Evolutionary conservation across 2,797 vertebrate species (phyloP), one percentile per base, ranked within the genome.

Genomic region (Alosa sapidissima): DNA sequence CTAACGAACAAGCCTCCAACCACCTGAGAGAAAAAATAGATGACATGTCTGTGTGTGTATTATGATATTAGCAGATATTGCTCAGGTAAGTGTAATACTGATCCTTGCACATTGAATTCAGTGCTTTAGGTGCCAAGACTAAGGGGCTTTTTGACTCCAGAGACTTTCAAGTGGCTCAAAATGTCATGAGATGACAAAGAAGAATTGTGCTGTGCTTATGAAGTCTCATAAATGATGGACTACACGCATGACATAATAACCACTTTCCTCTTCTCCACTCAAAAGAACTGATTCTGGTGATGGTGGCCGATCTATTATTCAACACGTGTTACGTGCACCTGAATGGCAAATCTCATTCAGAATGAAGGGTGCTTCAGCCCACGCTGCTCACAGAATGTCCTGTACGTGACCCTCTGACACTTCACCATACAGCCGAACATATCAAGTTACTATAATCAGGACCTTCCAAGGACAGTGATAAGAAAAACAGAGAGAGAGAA

Each of bases 281-380:
- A 82, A 58, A 68, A n/a, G 24, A 54, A 82, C 82, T 82, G 4
- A 54, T 33, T 24, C n/a, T 60, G 82, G 41, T 45, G 45, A 82
- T 51, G 41, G 21, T 24, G 47, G 54, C 49, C 45, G 33, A 41
- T 89, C 19, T 45, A 87, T 83, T 85, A 89, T 87, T 84, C 65
- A 89, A 33, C 19, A 47, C 11, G 28, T 52, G 58, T 86, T 81
- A 83, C 68, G 84, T 83, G 24, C 33, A 83, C 83, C 78, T 81
- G 83, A 86, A 85, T 84, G 28, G 21, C 72, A 86, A 21, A 88
- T 85, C 60, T 81, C 62, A 81, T 84, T 81, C 55, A 62, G 55
- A 54, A 85, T 45, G 36, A 83, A 7, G 36, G 11, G 1, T 21
- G 5, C 16, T 8, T 47, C 68, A 41, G 5, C 41, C 72, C 16